A percentile compares a stretch with the other conserved stretches of the same genome.
Conservation (phyloP, 92 coral and sea anemone species). For the Zoanthus gigantus region DNA sequence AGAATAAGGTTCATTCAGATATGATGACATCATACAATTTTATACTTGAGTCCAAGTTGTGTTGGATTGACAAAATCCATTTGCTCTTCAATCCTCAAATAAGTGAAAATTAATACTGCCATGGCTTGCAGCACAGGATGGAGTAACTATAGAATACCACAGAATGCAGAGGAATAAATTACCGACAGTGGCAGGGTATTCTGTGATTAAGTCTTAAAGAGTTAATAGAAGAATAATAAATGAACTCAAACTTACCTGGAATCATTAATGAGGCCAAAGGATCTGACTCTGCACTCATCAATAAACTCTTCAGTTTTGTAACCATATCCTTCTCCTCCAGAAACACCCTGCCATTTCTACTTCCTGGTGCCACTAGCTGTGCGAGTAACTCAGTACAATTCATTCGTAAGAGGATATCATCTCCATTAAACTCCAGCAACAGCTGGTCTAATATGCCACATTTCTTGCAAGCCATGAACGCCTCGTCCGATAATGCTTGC, state of each 20-base stretch:
- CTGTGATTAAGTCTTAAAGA: no score
- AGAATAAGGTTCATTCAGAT: no score
- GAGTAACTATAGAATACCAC: no score
- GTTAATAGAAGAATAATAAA: background rate
- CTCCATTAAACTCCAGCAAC: conserved; percentile 82
- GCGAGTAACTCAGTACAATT: conserved; percentile 91
- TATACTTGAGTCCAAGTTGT: no score
- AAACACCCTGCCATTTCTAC: conserved; percentile 71
- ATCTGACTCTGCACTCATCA: conserved; percentile 67
- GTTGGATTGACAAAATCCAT: no score
- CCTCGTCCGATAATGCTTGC: conserved; percentile 72
- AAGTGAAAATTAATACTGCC: no score
- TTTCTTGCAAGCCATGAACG: conserved; percentile 60
- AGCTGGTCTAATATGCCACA: conserved; percentile 78
- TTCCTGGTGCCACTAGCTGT: conserved; percentile 73
- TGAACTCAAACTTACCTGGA: conserved; percentile 74
- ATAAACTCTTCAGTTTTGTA: conserved; percentile 73
- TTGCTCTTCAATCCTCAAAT: no score
- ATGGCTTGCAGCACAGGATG: no score
- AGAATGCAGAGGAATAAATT: no score
- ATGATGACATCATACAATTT: no score
- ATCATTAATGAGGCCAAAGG: conserved; percentile 80
- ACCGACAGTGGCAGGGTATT: no score
- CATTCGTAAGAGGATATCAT: conserved; percentile 85
- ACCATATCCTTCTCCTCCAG: conserved; percentile 80